These are phyloP conservation scores for Hirtodrosophila alboralis DNA, from an alignment of 2,888 invertebrate genomes.

Conservation along the genomic window DNA sequence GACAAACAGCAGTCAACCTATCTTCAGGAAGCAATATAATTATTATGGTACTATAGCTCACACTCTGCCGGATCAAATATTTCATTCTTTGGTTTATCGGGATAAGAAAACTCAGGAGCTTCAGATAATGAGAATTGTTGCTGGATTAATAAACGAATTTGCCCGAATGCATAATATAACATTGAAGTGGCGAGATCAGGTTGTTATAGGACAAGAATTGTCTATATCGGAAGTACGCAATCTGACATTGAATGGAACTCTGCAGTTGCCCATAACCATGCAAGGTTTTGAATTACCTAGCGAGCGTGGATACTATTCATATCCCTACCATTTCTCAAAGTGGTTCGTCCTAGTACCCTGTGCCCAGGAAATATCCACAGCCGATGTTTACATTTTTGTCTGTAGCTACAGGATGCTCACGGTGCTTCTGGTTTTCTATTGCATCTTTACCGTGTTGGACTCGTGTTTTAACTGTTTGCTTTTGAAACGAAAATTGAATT, in stretches of 20 bases:
- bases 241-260: conserved; percentile 55
- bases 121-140: conserved; percentile 42
- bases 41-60: conserved; percentile 23
- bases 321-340: conserved; percentile 27
- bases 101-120: conserved; percentile 21
- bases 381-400: conserved; percentile 45
- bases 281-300: conserved; percentile 51
- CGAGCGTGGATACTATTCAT: conserved; percentile 27
- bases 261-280: conserved; percentile 51
- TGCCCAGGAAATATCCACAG: conserved; percentile 51
- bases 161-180: conserved; percentile 45
- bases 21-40: conserved; percentile 35
- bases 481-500: conserved; percentile 21
- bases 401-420: conserved; percentile 19
- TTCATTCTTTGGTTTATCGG: conserved; percentile 42
- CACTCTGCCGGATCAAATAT: conserved; percentile 54
- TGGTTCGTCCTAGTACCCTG: conserved; percentile 65
- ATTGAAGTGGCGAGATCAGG: conserved; percentile 32
- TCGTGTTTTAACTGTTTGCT: conserved; percentile 34
- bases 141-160: conserved; percentile 48
- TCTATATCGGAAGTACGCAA: conserved; percentile 48
- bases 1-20: background rate
- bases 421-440: conserved; percentile 39
- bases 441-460: conserved; percentile 52
- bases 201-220: conserved; percentile 21